These are phyloP conservation scores for Sitobion miscanthi DNA, from an alignment of 1,140 invertebrate genomes.

Conservation along the genomic window DNA sequence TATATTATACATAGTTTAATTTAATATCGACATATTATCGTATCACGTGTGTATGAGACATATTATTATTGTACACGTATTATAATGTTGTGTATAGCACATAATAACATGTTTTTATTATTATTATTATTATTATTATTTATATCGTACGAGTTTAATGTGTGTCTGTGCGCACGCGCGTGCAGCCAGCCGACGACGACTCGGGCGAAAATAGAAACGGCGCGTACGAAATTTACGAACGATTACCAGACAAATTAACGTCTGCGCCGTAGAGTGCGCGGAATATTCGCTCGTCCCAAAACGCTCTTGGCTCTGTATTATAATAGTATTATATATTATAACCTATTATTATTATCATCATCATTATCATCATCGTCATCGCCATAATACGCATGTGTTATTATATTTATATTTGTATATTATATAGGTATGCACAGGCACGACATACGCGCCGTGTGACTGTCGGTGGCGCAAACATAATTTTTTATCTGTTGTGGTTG, in stretches of 20 bases:
- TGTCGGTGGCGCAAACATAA: background rate
- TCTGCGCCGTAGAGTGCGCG: background rate
- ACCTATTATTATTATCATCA: no score
- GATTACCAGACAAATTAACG: slow-evolving; percentile 26
- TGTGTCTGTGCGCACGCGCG: background rate
- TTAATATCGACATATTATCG: no score
- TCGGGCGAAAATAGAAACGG: slow-evolving; percentile 17
- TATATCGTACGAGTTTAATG: background rate
- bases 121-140: background rate
- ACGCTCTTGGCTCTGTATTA: no score
- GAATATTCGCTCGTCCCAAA: background rate
- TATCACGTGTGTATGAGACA: no score
- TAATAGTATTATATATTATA: no score
- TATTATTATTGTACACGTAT: no score
- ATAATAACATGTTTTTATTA: background rate
- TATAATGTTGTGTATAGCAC: background rate
- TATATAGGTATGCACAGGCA: no score
- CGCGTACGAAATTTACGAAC: background rate
- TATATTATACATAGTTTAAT: no score
- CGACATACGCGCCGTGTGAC: background rate
- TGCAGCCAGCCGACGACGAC: background rate
- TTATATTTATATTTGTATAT: background rate
- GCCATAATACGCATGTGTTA: background rate
- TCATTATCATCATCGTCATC: background rate
- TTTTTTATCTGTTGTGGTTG: background rate